Evolutionary conservation across 2,888 invertebrate genomes (phyloP), one percentile per base, ranked within the genome.

Genomic region (Hyposoter didymator): DNA sequence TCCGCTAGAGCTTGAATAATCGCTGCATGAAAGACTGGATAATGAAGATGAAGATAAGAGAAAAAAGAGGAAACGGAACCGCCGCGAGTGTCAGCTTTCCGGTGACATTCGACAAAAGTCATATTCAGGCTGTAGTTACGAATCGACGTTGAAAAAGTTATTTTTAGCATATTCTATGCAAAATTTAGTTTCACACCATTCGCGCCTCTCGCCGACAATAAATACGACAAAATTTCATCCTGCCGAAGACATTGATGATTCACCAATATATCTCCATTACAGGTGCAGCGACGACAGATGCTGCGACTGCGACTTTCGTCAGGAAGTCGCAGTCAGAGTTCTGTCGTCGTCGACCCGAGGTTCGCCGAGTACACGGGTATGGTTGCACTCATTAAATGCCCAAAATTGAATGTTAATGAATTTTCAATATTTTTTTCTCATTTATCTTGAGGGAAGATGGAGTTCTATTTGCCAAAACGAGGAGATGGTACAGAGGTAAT

Each of bases 1-100:
- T 66, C 78, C 82, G 73, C 78, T 83, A 73, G 73, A 35, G 59
- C 12, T 73, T 67, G 67, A 83, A 78, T 78, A 72, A 67, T 59
- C 73, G 22, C 14, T 28, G 47, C 59, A 69, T 43, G 39, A 32
- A 62, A 39, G 19, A 73, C 35, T 66, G 69, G n/a, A 72, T 66
- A 78, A 66, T 55, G 35, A 45, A 39, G 64, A 73, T 66, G 8
- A 49, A 45, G 78, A 55, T 55, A 19, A 17, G 22, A 17, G 39
- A 14, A 39, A n/a, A 17, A 52, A 72, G 59, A 35, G 19, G 28
- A 35, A 22, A 59, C 14, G 62, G 35, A 45, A 43, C 39, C 35
- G 17, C 39, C 22, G 55, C 14, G 4, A 59, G 35, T 14, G 39
- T 19, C 35, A 10, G 19, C 12, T 17, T 66, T 49, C n/a, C 52